These are phyloP conservation scores for Acanthosepion esculentum DNA, from an alignment of 2,888 invertebrate species.

Conservation along the genomic window DNA sequence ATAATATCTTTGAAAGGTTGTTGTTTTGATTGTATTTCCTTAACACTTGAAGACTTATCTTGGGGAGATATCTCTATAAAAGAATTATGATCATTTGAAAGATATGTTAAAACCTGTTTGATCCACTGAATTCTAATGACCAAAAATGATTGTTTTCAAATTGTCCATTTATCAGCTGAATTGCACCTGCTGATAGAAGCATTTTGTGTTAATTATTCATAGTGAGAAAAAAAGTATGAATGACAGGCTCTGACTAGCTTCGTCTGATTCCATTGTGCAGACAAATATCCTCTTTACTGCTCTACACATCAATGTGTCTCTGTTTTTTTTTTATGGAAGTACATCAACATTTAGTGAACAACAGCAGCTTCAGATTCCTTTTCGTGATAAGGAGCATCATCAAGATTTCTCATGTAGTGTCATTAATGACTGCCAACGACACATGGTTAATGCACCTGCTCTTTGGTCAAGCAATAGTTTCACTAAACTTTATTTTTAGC, in stretches of 20 bases:
- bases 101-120: neutral
- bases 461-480: neutral
- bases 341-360: neutral
- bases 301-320: neutral
- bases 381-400: constrained; percentile 3
- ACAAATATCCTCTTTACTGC: constrained; percentile 17
- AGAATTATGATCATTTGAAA: neutral
- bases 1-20: neutral
- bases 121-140: constrained; percentile 17
- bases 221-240: neutral
- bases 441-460: neutral
- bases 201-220: neutral
- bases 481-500: neutral
- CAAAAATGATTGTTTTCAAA: constrained; percentile 20
- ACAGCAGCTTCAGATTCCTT: neutral
- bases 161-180: neutral
- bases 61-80: neutral
- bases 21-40: neutral
- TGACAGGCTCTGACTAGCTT: neutral
- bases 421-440: neutral
- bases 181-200: constrained; percentile 11
- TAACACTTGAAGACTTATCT: neutral
- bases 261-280: constrained; percentile 21
- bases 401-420: neutral
- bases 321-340: neutral